A percentile compares a stretch with the other conserved stretches of the same genome.
Conservation (phyloP, 2,888 invertebrate genomes). For the Cactoblastis cactorum region DNA sequence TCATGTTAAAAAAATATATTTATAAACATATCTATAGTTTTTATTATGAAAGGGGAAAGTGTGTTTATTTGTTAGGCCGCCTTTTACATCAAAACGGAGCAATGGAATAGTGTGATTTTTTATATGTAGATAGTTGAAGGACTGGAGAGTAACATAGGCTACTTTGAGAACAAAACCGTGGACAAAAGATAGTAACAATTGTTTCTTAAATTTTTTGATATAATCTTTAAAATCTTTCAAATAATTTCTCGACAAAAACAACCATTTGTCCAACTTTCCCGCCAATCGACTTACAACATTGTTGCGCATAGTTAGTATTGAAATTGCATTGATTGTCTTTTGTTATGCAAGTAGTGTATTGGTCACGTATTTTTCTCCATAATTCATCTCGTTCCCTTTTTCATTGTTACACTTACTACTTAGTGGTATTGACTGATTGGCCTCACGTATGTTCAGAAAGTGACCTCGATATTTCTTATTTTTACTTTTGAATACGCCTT, state of each 20-base stretch:
- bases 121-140: too few relatives aligned
- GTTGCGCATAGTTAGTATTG: conserved; percentile 30
- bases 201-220: too few relatives aligned
- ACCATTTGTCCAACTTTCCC: conserved; percentile 8
- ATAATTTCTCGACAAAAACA: conserved; percentile 8
- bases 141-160: too few relatives aligned
- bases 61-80: too few relatives aligned
- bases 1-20: too few relatives aligned
- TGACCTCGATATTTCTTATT: not conserved
- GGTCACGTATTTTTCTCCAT: conserved; percentile 34
- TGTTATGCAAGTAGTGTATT: conserved; percentile 13
- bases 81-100: too few relatives aligned
- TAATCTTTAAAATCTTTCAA: not conserved
- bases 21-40: too few relatives aligned
- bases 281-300: conserved; percentile 33
- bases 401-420: not conserved
- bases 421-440: not conserved
- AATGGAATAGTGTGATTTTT: too few relatives aligned
- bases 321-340: conserved; percentile 34
- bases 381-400: conserved; percentile 4
- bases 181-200: too few relatives aligned
- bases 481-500: not conserved
- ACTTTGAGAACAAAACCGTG: too few relatives aligned
- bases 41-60: too few relatives aligned
- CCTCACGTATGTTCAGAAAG: not conserved